Evolutionary conservation across 2,797 vertebrate genomes (phyloP).

Genomic region (Fundulus diaphanus): DNA sequence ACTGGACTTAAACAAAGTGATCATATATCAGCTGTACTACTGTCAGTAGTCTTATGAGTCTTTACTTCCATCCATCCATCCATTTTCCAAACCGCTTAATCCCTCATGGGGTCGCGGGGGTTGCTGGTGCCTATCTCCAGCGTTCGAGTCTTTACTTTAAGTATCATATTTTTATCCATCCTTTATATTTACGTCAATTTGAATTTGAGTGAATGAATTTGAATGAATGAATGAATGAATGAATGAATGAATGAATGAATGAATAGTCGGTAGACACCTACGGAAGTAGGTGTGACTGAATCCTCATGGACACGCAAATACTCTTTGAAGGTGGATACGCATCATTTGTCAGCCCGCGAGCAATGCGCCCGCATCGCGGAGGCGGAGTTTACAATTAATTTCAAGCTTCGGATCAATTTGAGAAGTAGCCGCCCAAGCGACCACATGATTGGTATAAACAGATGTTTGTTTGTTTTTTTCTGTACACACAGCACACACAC

Average conservation of each 20-base stretch:
- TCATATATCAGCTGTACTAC: not conserved
- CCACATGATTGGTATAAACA: not conserved
- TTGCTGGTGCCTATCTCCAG: too few relatives aligned
- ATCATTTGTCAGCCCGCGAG: slow-evolving; percentile 1
- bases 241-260: not conserved
- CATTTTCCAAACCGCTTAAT: too few relatives aligned
- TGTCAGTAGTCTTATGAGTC: not conserved
- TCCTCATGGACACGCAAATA: rapidly evolving
- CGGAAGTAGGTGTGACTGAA: not conserved
- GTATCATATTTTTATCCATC: not conserved
- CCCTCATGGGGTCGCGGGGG: too few relatives aligned
- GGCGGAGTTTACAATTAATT: not conserved
- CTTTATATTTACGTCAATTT: not conserved
- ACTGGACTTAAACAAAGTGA: too few relatives aligned
- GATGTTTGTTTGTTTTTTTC: not conserved
- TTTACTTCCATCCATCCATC: too few relatives aligned
- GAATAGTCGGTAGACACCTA: not conserved
- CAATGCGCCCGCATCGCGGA: not conserved
- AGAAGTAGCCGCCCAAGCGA: not conserved
- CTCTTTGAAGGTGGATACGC: slow-evolving; percentile 33
- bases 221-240: not conserved
- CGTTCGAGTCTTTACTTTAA: not conserved
- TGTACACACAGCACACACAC: not conserved
- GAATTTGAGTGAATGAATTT: not conserved
- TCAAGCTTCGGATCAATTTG: not conserved